Evolutionary conservation across 2,888 invertebrate genomes (phyloP).

Genomic region (Smittia sp.): DNA sequence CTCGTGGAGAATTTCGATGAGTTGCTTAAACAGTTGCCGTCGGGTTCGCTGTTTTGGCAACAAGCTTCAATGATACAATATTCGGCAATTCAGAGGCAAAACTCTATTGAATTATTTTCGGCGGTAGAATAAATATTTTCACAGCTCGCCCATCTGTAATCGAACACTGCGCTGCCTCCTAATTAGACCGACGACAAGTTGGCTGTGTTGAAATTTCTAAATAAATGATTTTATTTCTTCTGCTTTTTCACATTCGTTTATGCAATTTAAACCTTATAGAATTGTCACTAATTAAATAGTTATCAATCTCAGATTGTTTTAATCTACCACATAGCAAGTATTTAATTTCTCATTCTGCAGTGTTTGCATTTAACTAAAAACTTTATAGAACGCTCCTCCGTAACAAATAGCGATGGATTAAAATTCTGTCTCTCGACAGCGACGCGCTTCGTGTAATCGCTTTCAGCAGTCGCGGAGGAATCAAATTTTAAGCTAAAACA

Average conservation of each 20-base stretch:
- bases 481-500: slow-evolving; percentile 11
- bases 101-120: too few species aligned
- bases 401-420: too few species aligned
- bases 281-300: slow-evolving; percentile 21
- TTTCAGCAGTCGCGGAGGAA: neutral
- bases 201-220: slow-evolving; percentile 1
- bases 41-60: too few species aligned
- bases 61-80: too few species aligned
- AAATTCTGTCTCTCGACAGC: too few species aligned
- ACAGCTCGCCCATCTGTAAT: too few species aligned
- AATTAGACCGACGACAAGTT: too few species aligned
- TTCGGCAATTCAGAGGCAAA: too few species aligned
- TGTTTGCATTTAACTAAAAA: slow-evolving; percentile 6
- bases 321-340: slow-evolving; percentile 3
- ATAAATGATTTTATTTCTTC: slow-evolving; percentile 17
- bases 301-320: slow-evolving; percentile 14
- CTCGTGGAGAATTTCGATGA: too few species aligned
- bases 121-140: too few species aligned
- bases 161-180: too few species aligned
- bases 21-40: too few species aligned
- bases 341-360: neutral
- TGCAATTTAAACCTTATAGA: slow-evolving; percentile 12
- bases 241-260: slow-evolving; percentile 1
- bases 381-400: neutral
- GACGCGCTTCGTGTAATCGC: neutral